Percentiles rank a stretch among this genome's conserved stretches.
Conservation (phyloP, 2,888 invertebrate species). For the Ochlodes sylvanus region DNA sequence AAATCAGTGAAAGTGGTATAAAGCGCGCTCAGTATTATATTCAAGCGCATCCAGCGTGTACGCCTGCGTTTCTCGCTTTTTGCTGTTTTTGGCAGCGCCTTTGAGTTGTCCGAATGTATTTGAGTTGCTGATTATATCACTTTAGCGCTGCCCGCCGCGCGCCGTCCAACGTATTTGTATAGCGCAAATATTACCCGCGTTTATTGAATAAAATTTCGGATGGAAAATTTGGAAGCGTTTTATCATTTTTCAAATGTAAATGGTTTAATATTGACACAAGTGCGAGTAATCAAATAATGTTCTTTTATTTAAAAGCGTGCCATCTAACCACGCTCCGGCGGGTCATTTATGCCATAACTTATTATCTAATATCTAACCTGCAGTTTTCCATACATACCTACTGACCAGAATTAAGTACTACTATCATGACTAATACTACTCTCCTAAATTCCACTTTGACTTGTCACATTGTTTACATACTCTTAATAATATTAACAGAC, state of each 20-base stretch:
- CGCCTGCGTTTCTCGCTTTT: conserved; percentile 22
- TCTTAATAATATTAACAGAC: no score
- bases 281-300: not conserved
- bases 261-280: conserved; percentile 1
- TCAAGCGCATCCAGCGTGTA: conserved; percentile 17
- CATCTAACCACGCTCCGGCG: not conserved
- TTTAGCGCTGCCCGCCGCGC: conserved; percentile 14
- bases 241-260: conserved; percentile 10
- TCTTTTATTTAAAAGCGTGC: not conserved
- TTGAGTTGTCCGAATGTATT: conserved; percentile 29
- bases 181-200: conserved; percentile 25
- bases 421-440: no score
- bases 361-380: no score
- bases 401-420: no score
- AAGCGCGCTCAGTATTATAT: conserved; percentile 1
- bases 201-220: conserved; percentile 23
- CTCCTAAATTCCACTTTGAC: no score
- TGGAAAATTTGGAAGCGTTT: conserved; percentile 2
- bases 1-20: conserved; percentile 15
- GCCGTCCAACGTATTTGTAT: conserved; percentile 16
- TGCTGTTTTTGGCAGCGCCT: conserved; percentile 28
- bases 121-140: conserved; percentile 35
- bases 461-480: no score
- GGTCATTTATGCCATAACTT: no score
- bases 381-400: no score